phyloP scores from a whole-genome alignment of 2,888 invertebrate species.

The Bombylius discolor region DNA sequence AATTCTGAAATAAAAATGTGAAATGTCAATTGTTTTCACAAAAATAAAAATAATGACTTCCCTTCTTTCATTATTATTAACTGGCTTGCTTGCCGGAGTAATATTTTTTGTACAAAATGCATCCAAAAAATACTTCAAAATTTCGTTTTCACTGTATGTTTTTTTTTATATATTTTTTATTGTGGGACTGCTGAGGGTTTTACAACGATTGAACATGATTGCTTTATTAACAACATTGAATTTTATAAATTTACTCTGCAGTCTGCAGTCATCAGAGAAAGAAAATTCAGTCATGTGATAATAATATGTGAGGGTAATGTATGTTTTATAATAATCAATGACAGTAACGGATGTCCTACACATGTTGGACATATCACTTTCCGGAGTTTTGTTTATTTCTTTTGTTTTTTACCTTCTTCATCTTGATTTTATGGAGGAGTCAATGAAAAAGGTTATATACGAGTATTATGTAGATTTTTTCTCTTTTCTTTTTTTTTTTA shows the following conservation, averaged over 20 bases:
- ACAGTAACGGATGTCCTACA: constrained; percentile 5
- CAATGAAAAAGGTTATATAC: too few species aligned
- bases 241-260: too few species aligned
- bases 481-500: too few species aligned
- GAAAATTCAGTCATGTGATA: too few species aligned
- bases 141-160: background rate
- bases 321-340: too few species aligned
- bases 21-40: background rate
- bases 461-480: too few species aligned
- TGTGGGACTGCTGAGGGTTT: background rate
- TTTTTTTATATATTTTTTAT: background rate
- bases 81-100: too few species aligned
- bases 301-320: too few species aligned
- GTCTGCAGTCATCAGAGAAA: too few species aligned
- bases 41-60: background rate
- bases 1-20: background rate
- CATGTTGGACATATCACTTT: constrained; percentile 5
- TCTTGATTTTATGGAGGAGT: background rate
- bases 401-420: background rate
- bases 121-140: too few species aligned
- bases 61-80: background rate
- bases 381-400: background rate
- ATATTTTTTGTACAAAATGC: too few species aligned
- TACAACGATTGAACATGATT: background rate
- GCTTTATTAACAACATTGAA: background rate